Conservation (phyloP, 2,113 vertebrate genomes). For the Promerops cafer region DNA sequence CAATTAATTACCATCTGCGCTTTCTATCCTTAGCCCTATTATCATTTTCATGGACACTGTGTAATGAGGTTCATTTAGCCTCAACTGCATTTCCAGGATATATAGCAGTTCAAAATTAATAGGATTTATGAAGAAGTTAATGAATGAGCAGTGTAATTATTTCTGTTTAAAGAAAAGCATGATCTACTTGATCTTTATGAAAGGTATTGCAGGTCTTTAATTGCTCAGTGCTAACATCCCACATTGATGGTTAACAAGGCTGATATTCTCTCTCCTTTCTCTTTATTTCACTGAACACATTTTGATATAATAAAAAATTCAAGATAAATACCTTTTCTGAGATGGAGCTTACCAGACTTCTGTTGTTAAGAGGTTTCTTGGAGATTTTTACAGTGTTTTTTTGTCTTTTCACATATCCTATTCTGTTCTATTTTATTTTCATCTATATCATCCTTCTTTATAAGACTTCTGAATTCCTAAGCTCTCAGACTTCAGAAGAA, state of each 20-base stretch:
- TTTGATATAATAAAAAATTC: not conserved
- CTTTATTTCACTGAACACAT: not conserved
- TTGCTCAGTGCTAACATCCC: not conserved
- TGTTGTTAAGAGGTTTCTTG: not conserved
- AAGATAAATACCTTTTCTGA: not conserved
- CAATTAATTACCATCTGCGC: conserved; percentile 59
- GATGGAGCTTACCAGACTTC: not conserved
- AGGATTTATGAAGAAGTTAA: conserved; percentile 51
- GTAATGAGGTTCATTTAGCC: conserved; percentile 55
- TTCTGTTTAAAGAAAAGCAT: conserved; percentile 49
- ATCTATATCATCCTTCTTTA: not conserved
- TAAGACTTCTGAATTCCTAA: not conserved
- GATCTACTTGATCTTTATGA: conserved; percentile 46
- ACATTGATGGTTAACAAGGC: not conserved
- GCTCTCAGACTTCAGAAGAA: not conserved
- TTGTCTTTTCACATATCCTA: not conserved
- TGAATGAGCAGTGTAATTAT: conserved; percentile 46
- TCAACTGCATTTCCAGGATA: conserved; percentile 28
- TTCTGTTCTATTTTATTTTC: not conserved
- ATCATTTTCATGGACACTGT: conserved; percentile 3
- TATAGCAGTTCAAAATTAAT: conserved; percentile 43
- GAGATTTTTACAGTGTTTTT: not conserved
- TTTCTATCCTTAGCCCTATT: conserved; percentile 25
- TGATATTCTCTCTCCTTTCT: conserved; percentile 22
- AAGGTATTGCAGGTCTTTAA: conserved; percentile 24